Evolutionary conservation across 2,113 vertebrate genomes (phyloP), one percentile per base, ranked within the genome.

Genomic region (Oncorhynchus clarkii): DNA sequence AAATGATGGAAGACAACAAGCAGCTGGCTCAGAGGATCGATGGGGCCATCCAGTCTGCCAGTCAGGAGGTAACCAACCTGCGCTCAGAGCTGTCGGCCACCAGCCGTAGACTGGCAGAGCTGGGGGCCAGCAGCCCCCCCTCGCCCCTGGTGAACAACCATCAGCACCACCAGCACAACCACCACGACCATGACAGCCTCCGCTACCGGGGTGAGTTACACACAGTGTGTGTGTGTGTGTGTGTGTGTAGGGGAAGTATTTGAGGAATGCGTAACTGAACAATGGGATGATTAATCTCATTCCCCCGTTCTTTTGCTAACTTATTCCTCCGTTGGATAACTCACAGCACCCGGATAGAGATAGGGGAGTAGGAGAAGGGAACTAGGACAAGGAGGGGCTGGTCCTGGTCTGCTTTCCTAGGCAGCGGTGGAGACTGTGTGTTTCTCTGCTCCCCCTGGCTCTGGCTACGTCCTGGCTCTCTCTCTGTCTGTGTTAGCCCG

Each of bases 1-100:
- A 92, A 93, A 96, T 97, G 94, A 98, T 96, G 96, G 96, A 97
- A 75, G 96, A 96, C 92, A 98, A 96, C 92, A 95, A 96, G 86
- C 95, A 95, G 92, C 94, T 96, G 91, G 95, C 94, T 49, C 94
- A 94, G 82, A 93, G 95, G 88, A 95, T 96, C 85, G 96, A 98
- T 91, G 95, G 96, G 88, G 96, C 96, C 89, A 94, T 96, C 88
- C 95, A 95, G 91, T 94, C 96, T 5, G 95, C 96, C 90, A 95
- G 95, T 82, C 95, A 94, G 91, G 96, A 97, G 92, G 95, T 96
- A 92, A 95, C 94, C 82, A 95, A 94, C 92, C 94, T 97, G 87
- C 94, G 95, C 80, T 94, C 96, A 0, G 96, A 97, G 92, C 96
- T 97, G 85, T 93, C 93, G 0, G 93, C 95, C 90, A 96, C 95